Evolutionary conservation across 1,140 invertebrate genomes (phyloP), one percentile per base, ranked within the genome.

Genomic region (Brachionus paranguensis): DNA sequence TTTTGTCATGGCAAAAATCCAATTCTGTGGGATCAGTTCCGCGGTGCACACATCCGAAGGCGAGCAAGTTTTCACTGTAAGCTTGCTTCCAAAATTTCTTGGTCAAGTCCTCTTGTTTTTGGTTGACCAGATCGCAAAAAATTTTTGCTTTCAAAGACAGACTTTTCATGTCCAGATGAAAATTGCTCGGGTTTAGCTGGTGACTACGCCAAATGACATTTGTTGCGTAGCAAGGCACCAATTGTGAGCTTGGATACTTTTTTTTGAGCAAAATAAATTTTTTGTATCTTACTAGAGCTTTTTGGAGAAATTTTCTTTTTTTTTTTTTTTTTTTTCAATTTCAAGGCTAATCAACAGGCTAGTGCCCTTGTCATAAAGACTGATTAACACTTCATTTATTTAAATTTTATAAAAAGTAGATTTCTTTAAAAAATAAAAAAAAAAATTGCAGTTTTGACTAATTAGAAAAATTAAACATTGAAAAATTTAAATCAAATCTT

Each of bases 141-240:
- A 60, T 20, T 3, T 10, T 10, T 60, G n/a, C 10, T 8, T 60
- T 17, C 10, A 20, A 60, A 60, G 6, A 60, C 24, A 91, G 86
- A 8, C 85, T 86, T 10, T 85, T 86, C 68, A 88, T 90, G 84
- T 91, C 90, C 37, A 87, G 78, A 74, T 86, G 84, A 85, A 90
- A 91, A n/a, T 85, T 85, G 4, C 86, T 27, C 27, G 89, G 89
- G 86, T 90, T 88, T 7, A 91, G 85, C 85, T 91, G 89, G 86
- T 91, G 90, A 14, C 89, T 87, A 84, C 91, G 90, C 90, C 90
- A 91, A 29, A 90, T 87, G 12, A 91, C 81, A 85, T 91, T 89
- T 85, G 89, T 90, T 84, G 90, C 90, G 81, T 91, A 91, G 85
- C 91, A 91, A 0, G 90, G 90, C 2, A 90, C 90, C 14, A 91